Conservation (phyloP, 2,113 vertebrate genomes). For the Scolopax mira region DNA sequence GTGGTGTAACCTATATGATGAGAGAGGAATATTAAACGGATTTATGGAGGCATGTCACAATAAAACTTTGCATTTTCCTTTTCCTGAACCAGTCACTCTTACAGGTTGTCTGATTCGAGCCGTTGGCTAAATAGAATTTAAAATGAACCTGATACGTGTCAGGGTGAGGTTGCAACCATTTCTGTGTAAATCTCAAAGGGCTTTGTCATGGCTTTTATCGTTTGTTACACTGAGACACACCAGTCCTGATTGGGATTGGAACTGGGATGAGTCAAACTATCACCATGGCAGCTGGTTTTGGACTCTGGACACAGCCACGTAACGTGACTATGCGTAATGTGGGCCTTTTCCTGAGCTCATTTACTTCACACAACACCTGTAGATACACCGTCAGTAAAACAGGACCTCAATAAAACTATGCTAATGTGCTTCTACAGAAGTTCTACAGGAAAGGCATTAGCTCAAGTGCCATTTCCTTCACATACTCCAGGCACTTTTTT, state of each 20-base stretch:
- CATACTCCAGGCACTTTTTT: not conserved
- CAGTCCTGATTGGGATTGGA: fast-evolving
- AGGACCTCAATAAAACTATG: not conserved
- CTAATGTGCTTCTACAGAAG: not conserved
- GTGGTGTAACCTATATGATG: not conserved
- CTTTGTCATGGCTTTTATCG: not conserved
- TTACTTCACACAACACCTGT: not conserved
- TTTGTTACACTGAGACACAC: not conserved
- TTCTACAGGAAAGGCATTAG: not conserved
- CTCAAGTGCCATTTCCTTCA: not conserved
- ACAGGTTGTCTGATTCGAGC: not conserved
- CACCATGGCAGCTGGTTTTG: not conserved
- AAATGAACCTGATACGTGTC: not conserved
- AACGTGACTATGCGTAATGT: not conserved
- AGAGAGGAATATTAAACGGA: not conserved
- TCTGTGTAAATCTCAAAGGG: not conserved
- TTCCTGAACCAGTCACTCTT: not conserved
- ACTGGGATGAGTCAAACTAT: not conserved
- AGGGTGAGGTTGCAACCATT: not conserved
- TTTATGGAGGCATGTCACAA: not conserved
- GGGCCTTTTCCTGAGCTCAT: not conserved
- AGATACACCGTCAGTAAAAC: not conserved
- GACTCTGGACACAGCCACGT: not conserved
- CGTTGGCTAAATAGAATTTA: not conserved
- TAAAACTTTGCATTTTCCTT: not conserved